Evolutionary conservation across 2,797 vertebrate genomes (phyloP), one percentile per base, ranked within the genome.

Genomic region (Crocidura indochinensis): DNA sequence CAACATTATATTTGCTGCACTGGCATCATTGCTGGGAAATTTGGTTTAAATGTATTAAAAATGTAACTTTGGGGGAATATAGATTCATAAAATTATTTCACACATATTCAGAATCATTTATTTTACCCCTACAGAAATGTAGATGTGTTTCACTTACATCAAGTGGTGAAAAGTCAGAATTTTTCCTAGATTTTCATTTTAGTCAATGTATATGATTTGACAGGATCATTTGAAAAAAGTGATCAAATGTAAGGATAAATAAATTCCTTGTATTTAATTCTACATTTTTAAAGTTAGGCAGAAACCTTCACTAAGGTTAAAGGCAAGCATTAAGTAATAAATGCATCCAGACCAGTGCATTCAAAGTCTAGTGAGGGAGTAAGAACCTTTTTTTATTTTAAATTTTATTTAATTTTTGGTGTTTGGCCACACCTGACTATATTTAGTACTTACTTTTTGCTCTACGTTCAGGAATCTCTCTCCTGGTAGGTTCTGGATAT

Each of bases 231-330:
- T 4, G 14, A 29, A 6, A 84, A 4, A 12, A 64, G 53, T 17
- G 15, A 56, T 56, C 62, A 93, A 88, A 51, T 62, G 24, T 82
- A 85, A 74, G 20, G 49, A 76, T 24, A 82, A 44, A 6, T n/a
- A 31, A 27, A 53, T 65, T 86, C 10, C 4, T 8, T 0, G 62
- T 29, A 60, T 77, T 85, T 72, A 71, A 84, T 31, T 29, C 51
- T 38, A 14, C 67, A 15, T 22, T 2, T 5, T 69, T 12, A 8
- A 2, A 27, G 9, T 2, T 74, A 22, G 56, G 29, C 3, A 24
- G 27, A 19, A 73, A 62, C 0, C 0, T 2, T 87, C 15, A 0
- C 83, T 7, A 31, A 20, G 26, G 26, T 31, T 31, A 56, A 51
- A 19, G 75, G 26, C 10, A 14, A 17, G 15, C 24, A 47, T 0